A percentile compares a stretch with the other conserved stretches of the same genome.
Evolutionary conservation across 2,888 invertebrate species (phyloP).

Genomic region (Aquatica leii): DNA sequence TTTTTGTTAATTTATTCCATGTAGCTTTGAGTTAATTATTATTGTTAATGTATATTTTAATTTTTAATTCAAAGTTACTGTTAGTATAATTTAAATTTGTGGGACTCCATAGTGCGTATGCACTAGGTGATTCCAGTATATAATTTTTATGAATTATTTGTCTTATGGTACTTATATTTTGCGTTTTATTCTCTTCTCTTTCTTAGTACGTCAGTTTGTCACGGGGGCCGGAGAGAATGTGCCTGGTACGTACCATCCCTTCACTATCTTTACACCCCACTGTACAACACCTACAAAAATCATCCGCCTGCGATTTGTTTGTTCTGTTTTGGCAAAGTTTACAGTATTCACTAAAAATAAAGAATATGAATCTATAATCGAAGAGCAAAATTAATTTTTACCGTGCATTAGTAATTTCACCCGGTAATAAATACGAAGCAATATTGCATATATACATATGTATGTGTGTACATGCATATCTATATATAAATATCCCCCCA

Average conservation of each 20-base stretch:
- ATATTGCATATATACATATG: slow-evolving; percentile 4
- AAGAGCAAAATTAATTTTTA: slow-evolving; percentile 30
- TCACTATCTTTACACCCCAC: slow-evolving; percentile 59
- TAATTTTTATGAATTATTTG: slow-evolving; percentile 51
- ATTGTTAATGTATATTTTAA: slow-evolving; percentile 34
- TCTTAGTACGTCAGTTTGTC: slow-evolving; percentile 65
- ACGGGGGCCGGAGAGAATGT: slow-evolving; percentile 64
- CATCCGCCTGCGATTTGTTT: slow-evolving; percentile 59
- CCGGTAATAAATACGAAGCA: not conserved
- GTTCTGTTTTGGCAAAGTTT: slow-evolving; percentile 57
- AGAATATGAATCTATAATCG: slow-evolving; percentile 28
- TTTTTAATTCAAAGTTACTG: slow-evolving; percentile 56
- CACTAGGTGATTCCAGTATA: slow-evolving; percentile 34
- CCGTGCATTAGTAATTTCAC: slow-evolving; percentile 12
- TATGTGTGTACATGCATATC: slow-evolving; percentile 9
- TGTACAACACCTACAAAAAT: slow-evolving; percentile 58
- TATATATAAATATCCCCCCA: slow-evolving; percentile 52
- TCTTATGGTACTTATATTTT: slow-evolving; percentile 63
- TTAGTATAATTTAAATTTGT: slow-evolving; percentile 45
- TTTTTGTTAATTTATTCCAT: slow-evolving; percentile 57
- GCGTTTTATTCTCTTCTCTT: slow-evolving; percentile 62
- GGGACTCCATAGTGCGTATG: slow-evolving; percentile 35
- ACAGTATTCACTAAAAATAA: slow-evolving; percentile 30
- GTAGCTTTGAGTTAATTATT: slow-evolving; percentile 53
- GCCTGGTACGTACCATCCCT: slow-evolving; percentile 62